A percentile compares a stretch with the other conserved stretches of the same genome.
phyloP scores from a whole-genome alignment of 30 jellyfish, hydroid and myxozoan genomes.

The Pseudorhiza aurosa region DNA sequence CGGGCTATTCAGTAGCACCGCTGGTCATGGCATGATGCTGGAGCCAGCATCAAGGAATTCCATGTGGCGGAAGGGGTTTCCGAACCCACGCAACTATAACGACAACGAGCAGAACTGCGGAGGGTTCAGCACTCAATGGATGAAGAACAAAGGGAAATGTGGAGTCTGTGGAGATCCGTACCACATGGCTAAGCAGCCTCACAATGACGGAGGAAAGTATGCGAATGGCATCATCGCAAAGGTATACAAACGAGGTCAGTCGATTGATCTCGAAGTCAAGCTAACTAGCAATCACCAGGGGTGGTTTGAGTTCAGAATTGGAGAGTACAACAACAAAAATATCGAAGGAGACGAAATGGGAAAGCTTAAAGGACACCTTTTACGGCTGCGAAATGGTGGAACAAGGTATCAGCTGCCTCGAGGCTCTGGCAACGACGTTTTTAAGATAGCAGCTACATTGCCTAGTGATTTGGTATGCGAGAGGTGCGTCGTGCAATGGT shows the following conservation, averaged over 20 bases:
- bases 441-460: conserved; percentile 38
- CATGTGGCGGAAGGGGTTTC: conserved; percentile 82
- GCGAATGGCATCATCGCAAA: conserved; percentile 76
- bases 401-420: conserved; percentile 69
- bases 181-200: conserved; percentile 62
- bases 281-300: conserved; percentile 86
- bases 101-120: conserved; percentile 91
- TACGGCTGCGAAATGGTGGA: conserved; percentile 75
- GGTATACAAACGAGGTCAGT: conserved; percentile 76
- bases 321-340: conserved; percentile 7
- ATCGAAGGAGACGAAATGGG: conserved; percentile 67
- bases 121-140: conserved; percentile 71
- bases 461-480: conserved; percentile 76
- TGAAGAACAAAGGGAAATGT: conserved; percentile 79
- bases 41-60: conserved; percentile 81
- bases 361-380: conserved; percentile 56
- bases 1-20: not conserved
- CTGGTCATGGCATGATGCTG: conserved; percentile 79
- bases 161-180: conserved; percentile 93
- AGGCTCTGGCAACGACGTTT: conserved; percentile 62
- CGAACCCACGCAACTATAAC: conserved; percentile 72
- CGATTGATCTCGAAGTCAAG: conserved; percentile 71
- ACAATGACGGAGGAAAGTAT: conserved; percentile 64
- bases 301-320: conserved; percentile 75
- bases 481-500: conserved; percentile 90